Percentiles rank a stretch among this genome's conserved stretches.
phyloP scores from a whole-genome alignment of 2,797 vertebrate species.

The Aeoliscus strigatus region DNA sequence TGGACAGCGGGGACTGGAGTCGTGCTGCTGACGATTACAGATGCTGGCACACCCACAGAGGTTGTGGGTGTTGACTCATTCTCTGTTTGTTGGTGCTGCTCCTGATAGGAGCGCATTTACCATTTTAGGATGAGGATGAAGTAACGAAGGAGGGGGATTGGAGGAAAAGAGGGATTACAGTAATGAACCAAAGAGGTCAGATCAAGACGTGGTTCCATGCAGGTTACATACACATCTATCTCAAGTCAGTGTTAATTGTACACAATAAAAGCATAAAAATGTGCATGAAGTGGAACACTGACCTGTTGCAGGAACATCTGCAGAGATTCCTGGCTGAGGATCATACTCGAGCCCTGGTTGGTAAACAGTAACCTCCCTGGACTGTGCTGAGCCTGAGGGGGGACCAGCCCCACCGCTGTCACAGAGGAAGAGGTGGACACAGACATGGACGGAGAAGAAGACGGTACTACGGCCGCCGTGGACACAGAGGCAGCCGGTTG shows the following conservation, averaged over 20 bases:
- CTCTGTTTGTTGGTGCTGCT: conserved; percentile 79
- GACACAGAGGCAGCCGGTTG: conserved; percentile 71
- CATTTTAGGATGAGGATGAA: conserved; percentile 56
- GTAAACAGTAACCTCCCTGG: conserved; percentile 87
- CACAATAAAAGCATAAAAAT: conserved; percentile 14
- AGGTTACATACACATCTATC: conserved; percentile 60
- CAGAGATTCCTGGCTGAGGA: conserved; percentile 87
- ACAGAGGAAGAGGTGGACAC: conserved; percentile 69
- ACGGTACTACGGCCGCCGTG: conserved; percentile 61
- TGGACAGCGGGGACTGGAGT: conserved; percentile 77
- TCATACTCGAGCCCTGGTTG: conserved; percentile 77
- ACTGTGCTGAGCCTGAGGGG: conserved; percentile 76
- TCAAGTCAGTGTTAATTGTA: conserved; percentile 47
- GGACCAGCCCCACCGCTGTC: conserved; percentile 70
- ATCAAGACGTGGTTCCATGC: conserved; percentile 61
- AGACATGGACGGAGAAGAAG: conserved; percentile 73
- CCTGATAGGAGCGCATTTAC: conserved; percentile 77
- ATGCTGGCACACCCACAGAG: conserved; percentile 81
- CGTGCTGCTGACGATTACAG: conserved; percentile 89
- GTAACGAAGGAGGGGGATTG: conserved; percentile 41
- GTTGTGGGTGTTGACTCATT: conserved; percentile 77
- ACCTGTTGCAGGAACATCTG: conserved; percentile 97
- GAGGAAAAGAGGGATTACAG: conserved; percentile 62
- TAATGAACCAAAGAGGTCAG: conserved; percentile 71
- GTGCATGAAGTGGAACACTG: conserved; percentile 38